These are phyloP conservation scores for Leucopsar rothschildi DNA, from an alignment of 2,113 vertebrate species.

Conservation along the genomic window DNA sequence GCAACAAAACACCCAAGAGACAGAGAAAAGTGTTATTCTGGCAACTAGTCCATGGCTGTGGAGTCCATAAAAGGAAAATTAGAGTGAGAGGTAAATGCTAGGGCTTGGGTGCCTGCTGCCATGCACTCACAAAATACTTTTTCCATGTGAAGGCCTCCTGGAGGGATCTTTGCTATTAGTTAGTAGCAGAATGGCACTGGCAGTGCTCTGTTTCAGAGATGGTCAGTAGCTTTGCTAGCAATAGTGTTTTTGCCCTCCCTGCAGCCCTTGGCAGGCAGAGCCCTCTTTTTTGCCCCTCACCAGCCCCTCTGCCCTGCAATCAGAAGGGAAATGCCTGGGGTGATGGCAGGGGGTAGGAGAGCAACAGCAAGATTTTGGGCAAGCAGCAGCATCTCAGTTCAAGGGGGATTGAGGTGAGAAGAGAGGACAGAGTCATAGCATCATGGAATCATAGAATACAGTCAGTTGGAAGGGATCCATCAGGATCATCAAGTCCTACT, in stretches of 20 bases:
- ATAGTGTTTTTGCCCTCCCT: background rate
- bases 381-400: background rate
- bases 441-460: background rate
- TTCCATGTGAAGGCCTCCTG: background rate
- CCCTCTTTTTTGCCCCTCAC: background rate
- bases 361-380: background rate
- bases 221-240: background rate
- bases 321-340: background rate
- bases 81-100: background rate
- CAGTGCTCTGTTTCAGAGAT: background rate
- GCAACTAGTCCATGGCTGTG: background rate
- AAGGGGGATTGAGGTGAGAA: background rate
- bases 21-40: background rate
- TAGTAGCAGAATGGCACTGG: background rate
- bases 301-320: background rate
- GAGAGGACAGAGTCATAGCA: background rate
- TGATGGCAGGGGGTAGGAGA: background rate
- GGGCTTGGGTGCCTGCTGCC: background rate
- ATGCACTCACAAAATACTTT: background rate
- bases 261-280: background rate
- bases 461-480: background rate
- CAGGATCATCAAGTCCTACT: fast-evolving
- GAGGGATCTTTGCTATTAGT: background rate
- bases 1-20: background rate
- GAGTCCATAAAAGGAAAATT: background rate